Evolutionary conservation across 2,888 invertebrate genomes (phyloP).

Genomic region (Cryptus viduatorius): DNA sequence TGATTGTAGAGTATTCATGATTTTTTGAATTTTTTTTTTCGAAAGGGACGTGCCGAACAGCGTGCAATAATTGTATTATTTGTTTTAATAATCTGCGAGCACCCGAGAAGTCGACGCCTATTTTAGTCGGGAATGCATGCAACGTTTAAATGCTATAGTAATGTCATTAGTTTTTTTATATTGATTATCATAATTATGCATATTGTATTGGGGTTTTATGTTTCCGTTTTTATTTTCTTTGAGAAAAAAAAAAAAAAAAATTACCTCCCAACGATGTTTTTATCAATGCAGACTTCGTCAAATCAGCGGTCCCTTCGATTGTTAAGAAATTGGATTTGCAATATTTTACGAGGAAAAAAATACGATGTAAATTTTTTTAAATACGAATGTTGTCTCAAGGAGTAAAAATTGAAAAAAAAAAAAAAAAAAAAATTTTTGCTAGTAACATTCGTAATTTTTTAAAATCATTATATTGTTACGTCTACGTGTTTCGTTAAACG

Average conservation of each 20-base stretch:
- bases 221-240: background rate
- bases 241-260: background rate
- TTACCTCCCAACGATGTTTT: background rate
- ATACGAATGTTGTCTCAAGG: too few species aligned
- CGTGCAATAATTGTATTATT: conserved; percentile 79
- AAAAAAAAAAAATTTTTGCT: too few species aligned
- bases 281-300: background rate
- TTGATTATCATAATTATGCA: conserved; percentile 30
- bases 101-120: conserved; percentile 73
- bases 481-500: too few species aligned
- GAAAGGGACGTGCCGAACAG: conserved; percentile 69
- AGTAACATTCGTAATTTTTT: too few species aligned
- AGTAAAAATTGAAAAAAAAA: too few species aligned
- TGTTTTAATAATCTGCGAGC: conserved; percentile 58
- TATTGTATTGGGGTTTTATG: background rate
- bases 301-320: too few species aligned
- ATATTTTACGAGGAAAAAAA: too few species aligned
- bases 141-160: conserved; percentile 75
- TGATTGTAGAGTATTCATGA: conserved; percentile 9
- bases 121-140: conserved; percentile 70
- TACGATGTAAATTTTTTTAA: too few species aligned
- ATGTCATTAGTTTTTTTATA: conserved; percentile 22
- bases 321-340: too few species aligned
- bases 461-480: too few species aligned
- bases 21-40: conserved; percentile 33